Base-by-base conservation (phyloP, 1,140 invertebrate genomes). In the Chrysopa pallens region DNA sequence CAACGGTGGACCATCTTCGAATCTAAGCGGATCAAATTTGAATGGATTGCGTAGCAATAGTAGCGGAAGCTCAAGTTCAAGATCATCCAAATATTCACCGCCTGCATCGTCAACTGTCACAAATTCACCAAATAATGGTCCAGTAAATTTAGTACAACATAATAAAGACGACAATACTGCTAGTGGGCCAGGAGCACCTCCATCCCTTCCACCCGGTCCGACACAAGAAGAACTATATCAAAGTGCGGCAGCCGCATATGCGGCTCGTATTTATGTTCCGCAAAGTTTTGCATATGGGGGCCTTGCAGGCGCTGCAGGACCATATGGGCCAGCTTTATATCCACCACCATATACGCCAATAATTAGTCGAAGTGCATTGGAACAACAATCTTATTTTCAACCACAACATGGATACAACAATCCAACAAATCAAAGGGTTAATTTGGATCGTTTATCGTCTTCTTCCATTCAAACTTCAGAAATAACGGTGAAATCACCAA, bases 1-100 rank as follows among this genome's bases (percentile, higher is more conserved):
- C 43, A 61, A 61, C 57, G 59, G 59, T 35, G 40, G 53, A 36
- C 47, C 28, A 35, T 49, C 46, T n/a, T 47, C 52, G 8, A 41
- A 23, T 23, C 17, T 23, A 23, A 23, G 17, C 17, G 17, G 17
- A 23, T 23, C 17, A 23, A 23, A 23, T 5, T 23, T 23, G 5
- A 23, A 23, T 23, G 17, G 17, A 23, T 23, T 23, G 5, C 17
- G 17, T 23, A 23, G 5, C 17, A 23, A 5, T 5, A 23, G 17
- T 23, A 23, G 17, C 17, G 17, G 17, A 23, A 23, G 5, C 5
- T 23, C 17, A 23, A 23, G 17, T 23, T 23, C 17, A 23, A 48
- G 51, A 6, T 56, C 55, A n/a, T 23, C 17, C 2, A 23, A 23
- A 23, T 23, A 23, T 23, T 23, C 17, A 23, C 54, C 52, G 13